These are phyloP conservation scores for Rhingia rostrata DNA, from an alignment of 2,888 invertebrate genomes.

Conservation along the genomic window DNA sequence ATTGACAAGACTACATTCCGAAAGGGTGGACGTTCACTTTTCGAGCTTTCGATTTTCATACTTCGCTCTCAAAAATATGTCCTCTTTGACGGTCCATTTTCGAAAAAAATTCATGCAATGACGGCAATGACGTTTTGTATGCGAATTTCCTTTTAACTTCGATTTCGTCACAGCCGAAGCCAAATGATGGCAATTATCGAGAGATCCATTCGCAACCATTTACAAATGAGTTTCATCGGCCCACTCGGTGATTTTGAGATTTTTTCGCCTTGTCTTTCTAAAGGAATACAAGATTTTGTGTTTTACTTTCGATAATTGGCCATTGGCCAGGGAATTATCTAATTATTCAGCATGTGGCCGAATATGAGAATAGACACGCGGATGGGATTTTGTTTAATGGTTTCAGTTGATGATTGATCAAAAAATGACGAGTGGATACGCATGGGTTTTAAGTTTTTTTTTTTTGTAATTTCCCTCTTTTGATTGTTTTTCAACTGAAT, in stretches of 20 bases:
- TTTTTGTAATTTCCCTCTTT: not conserved
- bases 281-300: not conserved
- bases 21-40: slow-evolving; percentile 16
- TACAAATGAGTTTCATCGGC: slow-evolving; percentile 37
- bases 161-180: slow-evolving; percentile 18
- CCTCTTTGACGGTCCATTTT: not conserved
- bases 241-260: slow-evolving; percentile 23
- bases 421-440: slow-evolving; percentile 33
- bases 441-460: slow-evolving; percentile 35
- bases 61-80: slow-evolving; percentile 1
- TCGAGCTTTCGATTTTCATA: slow-evolving; percentile 35
- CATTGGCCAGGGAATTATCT: slow-evolving; percentile 66
- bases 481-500: slow-evolving; percentile 38
- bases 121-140: slow-evolving; percentile 32
- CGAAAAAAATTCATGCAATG: slow-evolving; percentile 7
- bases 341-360: slow-evolving; percentile 69
- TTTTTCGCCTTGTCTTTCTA: not conserved
- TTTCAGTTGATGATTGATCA: slow-evolving; percentile 54
- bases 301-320: slow-evolving; percentile 70
- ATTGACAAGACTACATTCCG: slow-evolving; percentile 7
- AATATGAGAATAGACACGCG: slow-evolving; percentile 46
- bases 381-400: slow-evolving; percentile 52
- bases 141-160: slow-evolving; percentile 28
- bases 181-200: slow-evolving; percentile 51
- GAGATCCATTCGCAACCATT: slow-evolving; percentile 39